Base-by-base conservation (phyloP, 1,140 invertebrate species). In the Nautilus pompilius region DNA sequence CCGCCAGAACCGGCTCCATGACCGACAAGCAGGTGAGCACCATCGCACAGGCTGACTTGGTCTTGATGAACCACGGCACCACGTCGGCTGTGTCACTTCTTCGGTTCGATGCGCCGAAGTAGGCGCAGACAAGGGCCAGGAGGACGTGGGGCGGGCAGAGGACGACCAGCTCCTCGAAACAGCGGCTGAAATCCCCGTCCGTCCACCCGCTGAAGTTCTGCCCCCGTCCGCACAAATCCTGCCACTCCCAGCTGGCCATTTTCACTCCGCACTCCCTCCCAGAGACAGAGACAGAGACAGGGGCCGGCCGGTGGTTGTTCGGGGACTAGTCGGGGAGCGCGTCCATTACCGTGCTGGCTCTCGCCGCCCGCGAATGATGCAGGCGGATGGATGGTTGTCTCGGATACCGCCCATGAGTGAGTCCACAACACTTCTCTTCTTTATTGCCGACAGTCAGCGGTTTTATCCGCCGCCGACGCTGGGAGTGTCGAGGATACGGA, bases 101-200 rank as follows among this genome's bases (percentile, higher is more conserved):
- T 84, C 75, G 83, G 85, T 49, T 84, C 80, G 33, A 78, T 5
- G 68, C 91, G 65, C 89, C 87, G 78, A 90, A 90, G 82, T 89
- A 94, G 1, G 89, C 87, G 32, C 91, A 93, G 53, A 87, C 76
- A 26, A 90, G 83, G 6, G 90, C 88, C 63, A 93, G 84, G 24
- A 92, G 20, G 3, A 72, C 53, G 60, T 79, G 79, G 48, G 86
- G 84, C 65, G 90, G 87, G 33, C 88, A 76, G 28, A 91, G 85
- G 48, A 84, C 67, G 68, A 87, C 88, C 46, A 92, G 76, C 75
- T 91, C 87, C 79, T 93, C 90, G 76, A 93, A 93, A 78, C 93
- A 95, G 49, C 88, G 81, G 67, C 90, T 87, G 69, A 93, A 85
- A 80, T 93, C 90, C 71, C 70, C 56, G 53, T 72, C 59, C 26